These are phyloP conservation scores for Drosophila fuyamai DNA, from an alignment of 1,140 invertebrate genomes.

Conservation along the genomic window DNA sequence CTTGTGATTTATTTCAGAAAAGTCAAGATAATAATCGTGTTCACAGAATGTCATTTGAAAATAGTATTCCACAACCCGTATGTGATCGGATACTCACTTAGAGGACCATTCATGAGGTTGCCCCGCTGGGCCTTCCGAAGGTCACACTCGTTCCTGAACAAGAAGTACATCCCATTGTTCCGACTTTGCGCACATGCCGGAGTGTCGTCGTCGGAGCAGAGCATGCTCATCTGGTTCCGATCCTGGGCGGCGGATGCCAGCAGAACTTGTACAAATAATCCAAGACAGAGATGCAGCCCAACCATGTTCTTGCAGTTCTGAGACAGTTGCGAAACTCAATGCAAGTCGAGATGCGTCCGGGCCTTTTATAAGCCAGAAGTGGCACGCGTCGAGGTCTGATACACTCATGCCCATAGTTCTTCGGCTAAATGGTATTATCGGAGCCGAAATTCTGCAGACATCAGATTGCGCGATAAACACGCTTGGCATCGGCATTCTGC, in stretches of 20 bases:
- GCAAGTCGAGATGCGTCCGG: conserved; percentile 39
- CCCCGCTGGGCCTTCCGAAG: conserved; percentile 59
- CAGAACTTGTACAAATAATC: conserved; percentile 4
- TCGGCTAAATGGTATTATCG: conserved; percentile 24
- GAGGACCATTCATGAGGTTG: conserved; percentile 52
- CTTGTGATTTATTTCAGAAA: too few relatives aligned
- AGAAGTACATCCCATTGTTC: conserved; percentile 47
- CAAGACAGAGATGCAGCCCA: conserved; percentile 7
- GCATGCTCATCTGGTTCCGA: conserved; percentile 23
- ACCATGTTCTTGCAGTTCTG: conserved; percentile 44
- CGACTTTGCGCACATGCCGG: conserved; percentile 54
- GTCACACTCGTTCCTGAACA: conserved; percentile 73
- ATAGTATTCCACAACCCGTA: too few relatives aligned
- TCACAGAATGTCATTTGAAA: too few relatives aligned
- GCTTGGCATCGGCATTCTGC: conserved; percentile 36
- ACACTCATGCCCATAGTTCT: conserved; percentile 6
- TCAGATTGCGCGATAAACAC: conserved; percentile 50
- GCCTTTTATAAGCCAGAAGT: conserved; percentile 59
- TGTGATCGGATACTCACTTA: conserved; percentile 45
- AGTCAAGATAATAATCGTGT: too few relatives aligned
- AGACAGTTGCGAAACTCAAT: conserved; percentile 55
- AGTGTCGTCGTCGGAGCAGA: conserved; percentile 58
- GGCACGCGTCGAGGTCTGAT: conserved; percentile 17
- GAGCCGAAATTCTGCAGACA: conserved; percentile 48
- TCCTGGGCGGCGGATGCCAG: conserved; percentile 11